These are phyloP conservation scores for Porites lutea DNA, from an alignment of 64 coral and sea anemone species.

Conservation along the genomic window DNA sequence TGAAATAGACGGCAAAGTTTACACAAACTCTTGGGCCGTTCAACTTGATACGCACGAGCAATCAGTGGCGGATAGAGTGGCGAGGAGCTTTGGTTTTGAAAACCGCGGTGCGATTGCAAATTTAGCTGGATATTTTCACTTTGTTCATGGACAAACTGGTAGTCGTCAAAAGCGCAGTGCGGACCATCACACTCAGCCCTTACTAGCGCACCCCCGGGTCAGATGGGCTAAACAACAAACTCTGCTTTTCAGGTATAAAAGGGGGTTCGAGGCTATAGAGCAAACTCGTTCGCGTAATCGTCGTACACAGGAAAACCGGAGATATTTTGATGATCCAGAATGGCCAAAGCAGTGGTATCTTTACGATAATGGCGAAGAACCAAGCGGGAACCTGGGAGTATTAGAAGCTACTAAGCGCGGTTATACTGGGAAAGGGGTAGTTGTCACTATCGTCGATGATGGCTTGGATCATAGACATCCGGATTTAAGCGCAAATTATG, in stretches of 20 bases:
- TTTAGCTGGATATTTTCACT: slow-evolving; percentile 73
- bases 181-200: slow-evolving; percentile 33
- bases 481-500: slow-evolving; percentile 84
- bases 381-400: slow-evolving; percentile 77
- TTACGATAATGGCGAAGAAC: slow-evolving; percentile 35
- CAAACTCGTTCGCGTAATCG: neutral
- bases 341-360: slow-evolving; percentile 92
- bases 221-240: slow-evolving; percentile 89
- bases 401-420: slow-evolving; percentile 68
- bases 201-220: slow-evolving; percentile 78
- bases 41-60: slow-evolving; percentile 81
- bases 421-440: slow-evolving; percentile 87
- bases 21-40: slow-evolving; percentile 71
- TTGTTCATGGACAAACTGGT: slow-evolving; percentile 46
- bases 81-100: slow-evolving; percentile 70
- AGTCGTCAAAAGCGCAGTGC: slow-evolving; percentile 56
- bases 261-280: slow-evolving; percentile 23
- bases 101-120: slow-evolving; percentile 77
- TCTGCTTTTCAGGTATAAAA: slow-evolving; percentile 66
- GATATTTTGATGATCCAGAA: slow-evolving; percentile 65
- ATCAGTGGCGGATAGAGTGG: slow-evolving; percentile 68
- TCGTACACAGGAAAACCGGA: neutral
- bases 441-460: slow-evolving; percentile 86
- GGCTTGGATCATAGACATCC: slow-evolving; percentile 83
- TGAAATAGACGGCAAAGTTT: slow-evolving; percentile 29